Conservation (phyloP, 2,113 vertebrate species). For the Ptychochromis oligacanthus region DNA sequence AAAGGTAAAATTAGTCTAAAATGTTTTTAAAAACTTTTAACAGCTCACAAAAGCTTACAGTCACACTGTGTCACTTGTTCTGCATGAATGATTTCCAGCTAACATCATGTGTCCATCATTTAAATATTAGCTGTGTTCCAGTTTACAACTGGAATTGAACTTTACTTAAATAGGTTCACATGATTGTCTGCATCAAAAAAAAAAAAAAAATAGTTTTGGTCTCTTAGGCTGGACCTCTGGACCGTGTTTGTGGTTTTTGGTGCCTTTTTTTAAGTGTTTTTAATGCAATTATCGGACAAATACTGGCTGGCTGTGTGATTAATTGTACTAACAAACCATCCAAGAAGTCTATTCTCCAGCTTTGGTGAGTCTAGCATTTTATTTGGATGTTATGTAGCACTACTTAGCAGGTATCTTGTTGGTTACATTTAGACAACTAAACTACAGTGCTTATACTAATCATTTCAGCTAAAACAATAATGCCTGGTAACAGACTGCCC, state of each 20-base stretch:
- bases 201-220: too few relatives aligned
- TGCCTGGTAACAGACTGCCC: background rate
- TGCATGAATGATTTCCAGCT: background rate
- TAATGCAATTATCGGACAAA: background rate
- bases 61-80: fast-evolving
- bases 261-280: background rate
- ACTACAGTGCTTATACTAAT: too few relatives aligned
- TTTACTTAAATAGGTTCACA: background rate
- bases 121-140: background rate
- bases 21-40: background rate
- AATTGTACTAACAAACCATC: fast-evolving
- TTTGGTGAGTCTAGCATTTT: too few relatives aligned
- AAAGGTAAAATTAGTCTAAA: background rate
- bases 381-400: background rate
- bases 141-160: fast-evolving
- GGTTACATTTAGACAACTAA: too few relatives aligned
- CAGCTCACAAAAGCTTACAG: background rate
- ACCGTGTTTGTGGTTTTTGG: background rate
- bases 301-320: background rate
- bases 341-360: too few relatives aligned
- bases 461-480: too few relatives aligned
- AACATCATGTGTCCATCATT: background rate
- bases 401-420: background rate
- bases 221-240: background rate
- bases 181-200: too few relatives aligned